Conservation (phyloP, 2,113 vertebrate genomes). For the Regulus satrapa region DNA sequence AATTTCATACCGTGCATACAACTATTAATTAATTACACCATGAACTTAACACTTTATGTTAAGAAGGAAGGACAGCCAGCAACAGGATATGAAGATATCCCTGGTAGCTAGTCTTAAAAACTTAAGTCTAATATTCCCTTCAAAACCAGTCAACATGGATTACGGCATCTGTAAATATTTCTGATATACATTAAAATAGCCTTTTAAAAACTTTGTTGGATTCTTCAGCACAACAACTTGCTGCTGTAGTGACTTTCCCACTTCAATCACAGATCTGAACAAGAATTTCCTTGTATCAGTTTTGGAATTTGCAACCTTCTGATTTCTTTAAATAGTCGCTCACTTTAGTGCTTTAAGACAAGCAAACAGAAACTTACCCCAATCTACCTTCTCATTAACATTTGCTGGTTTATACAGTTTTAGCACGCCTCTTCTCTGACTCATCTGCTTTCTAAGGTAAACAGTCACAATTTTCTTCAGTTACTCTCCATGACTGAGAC, state of each 20-base stretch:
- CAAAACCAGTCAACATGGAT: not conserved
- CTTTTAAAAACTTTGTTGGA: not conserved
- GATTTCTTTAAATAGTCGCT: not conserved
- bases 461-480: not conserved
- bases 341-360: not conserved
- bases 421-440: not conserved
- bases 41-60: not conserved
- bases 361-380: not conserved
- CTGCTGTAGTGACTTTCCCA: not conserved
- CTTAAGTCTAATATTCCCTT: not conserved
- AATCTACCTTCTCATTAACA: not conserved
- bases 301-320: not conserved
- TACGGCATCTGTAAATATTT: not conserved
- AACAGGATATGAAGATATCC: not conserved
- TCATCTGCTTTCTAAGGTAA: slow-evolving; percentile 35
- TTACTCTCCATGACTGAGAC: not conserved
- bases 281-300: not conserved
- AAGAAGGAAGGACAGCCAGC: not conserved
- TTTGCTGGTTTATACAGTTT: not conserved
- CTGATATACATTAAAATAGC: not conserved
- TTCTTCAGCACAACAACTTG: not conserved
- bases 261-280: not conserved
- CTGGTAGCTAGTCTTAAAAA: not conserved
- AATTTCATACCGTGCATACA: not conserved
- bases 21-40: not conserved